Conservation (phyloP, 2,113 vertebrate genomes). For the Oryzias celebensis region DNA sequence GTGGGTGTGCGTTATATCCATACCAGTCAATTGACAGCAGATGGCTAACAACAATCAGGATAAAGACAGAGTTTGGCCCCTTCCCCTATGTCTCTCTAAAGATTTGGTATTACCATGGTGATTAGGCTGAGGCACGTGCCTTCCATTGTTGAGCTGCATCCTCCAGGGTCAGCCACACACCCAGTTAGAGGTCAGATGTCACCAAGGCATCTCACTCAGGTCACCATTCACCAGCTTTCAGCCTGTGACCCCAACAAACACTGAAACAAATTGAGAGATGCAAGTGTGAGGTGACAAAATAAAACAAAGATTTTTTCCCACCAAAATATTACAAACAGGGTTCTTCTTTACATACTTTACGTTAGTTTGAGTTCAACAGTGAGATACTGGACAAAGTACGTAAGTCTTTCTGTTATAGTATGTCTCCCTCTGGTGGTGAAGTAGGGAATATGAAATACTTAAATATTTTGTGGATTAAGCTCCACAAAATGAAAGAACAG, state of each 20-base stretch:
- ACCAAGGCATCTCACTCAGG: constrained; percentile 77
- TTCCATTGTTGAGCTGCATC: constrained; percentile 85
- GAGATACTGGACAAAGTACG: no score
- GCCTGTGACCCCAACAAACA: constrained; percentile 84
- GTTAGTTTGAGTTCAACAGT: no score
- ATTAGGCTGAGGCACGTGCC: constrained; percentile 88
- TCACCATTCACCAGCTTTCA: constrained; percentile 72
- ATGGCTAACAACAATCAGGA: constrained; percentile 66
- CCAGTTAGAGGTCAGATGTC: constrained; percentile 71
- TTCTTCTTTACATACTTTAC: no score
- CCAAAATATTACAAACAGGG: neutral
- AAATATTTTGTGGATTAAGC: neutral
- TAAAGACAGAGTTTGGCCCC: constrained; percentile 55
- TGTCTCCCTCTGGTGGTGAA: constrained; percentile 74
- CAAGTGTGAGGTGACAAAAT: neutral
- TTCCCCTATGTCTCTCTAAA: constrained; percentile 66
- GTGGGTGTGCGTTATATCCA: constrained; percentile 31
- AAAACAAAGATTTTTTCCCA: neutral
- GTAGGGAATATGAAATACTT: constrained; percentile 1
- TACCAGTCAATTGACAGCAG: constrained; percentile 60
- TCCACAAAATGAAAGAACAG: neutral
- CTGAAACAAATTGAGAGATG: constrained; percentile 86
- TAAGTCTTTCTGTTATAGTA: constrained; percentile 30
- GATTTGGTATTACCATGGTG: constrained; percentile 85
- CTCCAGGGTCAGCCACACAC: constrained; percentile 83